These are phyloP conservation scores for Proteles cristata DNA, from an alignment of 2,113 vertebrate genomes.

Conservation along the genomic window DNA sequence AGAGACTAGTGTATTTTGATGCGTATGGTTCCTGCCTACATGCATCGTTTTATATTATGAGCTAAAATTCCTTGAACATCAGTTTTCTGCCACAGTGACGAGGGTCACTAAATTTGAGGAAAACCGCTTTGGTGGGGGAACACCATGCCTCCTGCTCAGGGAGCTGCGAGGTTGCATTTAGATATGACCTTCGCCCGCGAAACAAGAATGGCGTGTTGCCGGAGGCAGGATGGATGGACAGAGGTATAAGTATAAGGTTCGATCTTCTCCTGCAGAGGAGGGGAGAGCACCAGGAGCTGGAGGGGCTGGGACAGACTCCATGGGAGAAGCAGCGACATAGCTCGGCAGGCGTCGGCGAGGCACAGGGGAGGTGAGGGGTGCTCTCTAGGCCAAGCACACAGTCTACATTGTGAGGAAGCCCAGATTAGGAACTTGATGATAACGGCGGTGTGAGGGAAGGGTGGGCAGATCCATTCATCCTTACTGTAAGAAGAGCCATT, in stretches of 20 bases:
- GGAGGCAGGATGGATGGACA: background rate
- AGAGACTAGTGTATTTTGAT: background rate
- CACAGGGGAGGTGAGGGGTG: background rate
- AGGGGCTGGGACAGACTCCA: background rate
- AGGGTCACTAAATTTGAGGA: background rate
- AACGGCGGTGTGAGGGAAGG: background rate
- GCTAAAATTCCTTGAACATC: background rate
- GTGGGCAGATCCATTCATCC: background rate
- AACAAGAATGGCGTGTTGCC: background rate
- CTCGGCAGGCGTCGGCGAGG: rapidly evolving
- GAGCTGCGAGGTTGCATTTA: background rate
- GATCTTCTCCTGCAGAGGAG: background rate
- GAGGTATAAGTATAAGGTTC: background rate
- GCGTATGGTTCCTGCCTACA: background rate
- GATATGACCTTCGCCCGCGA: background rate
- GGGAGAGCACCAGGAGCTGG: background rate
- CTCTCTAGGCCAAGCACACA: background rate
- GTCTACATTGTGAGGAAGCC: background rate
- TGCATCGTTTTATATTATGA: background rate
- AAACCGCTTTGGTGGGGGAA: background rate
- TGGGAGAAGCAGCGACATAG: background rate
- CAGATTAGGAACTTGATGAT: background rate
- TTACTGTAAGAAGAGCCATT: background rate
- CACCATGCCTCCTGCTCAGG: background rate
- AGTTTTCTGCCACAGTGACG: background rate